Base-by-base conservation (phyloP, 2,797 vertebrate species). In the Champsocephalus esox region DNA sequence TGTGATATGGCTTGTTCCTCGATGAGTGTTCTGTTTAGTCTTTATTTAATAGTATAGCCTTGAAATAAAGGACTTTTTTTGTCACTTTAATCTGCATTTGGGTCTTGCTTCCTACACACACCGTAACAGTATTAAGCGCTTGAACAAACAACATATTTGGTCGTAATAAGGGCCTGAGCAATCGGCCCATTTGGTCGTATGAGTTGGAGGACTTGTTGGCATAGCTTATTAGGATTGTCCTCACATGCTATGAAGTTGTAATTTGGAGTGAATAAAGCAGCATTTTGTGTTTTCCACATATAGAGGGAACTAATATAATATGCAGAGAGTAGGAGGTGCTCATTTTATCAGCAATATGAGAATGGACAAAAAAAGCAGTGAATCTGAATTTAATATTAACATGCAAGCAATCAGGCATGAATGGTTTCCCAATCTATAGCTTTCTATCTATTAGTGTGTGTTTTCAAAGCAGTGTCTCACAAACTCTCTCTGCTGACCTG, bases 321-420 rank as follows among this genome's bases (percentile, higher is more conserved):
- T 52, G 56, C 21, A 63, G 21, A 55, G 34, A 24, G 56, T 3
- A 50, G 60, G 55, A 66, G 58, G 52, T 54, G 60, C 62, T 61
- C 52, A 44, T 13, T 34, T 65, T 43, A 51, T 24, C 59, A 41
- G 55, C 50, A 41, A 69, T 62, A 58, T 52, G 60, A 51, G 21
- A 66, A 49, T 57, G 41, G 21, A 21, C 21, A 21, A 41, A 57
- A 51, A 54, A 17, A n/a, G 56, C 48, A 49, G 17, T 48, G 32
- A 60, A 65, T 77, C 17, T 34, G 63, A 80, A 74, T 74, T n/a
- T 41, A 8, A 43, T 21, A 34, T 54, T 21, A 28, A n/a, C 45
- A 54, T 28, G 28, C 48, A 24, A 24, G 24, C 24, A 24, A 3
- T 43, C 46, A 75, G 50, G 45, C 45, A 7, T 12, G 48, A 56